phyloP scores from a whole-genome alignment of 2,888 invertebrate species.

The Lithophane leautieri region DNA sequence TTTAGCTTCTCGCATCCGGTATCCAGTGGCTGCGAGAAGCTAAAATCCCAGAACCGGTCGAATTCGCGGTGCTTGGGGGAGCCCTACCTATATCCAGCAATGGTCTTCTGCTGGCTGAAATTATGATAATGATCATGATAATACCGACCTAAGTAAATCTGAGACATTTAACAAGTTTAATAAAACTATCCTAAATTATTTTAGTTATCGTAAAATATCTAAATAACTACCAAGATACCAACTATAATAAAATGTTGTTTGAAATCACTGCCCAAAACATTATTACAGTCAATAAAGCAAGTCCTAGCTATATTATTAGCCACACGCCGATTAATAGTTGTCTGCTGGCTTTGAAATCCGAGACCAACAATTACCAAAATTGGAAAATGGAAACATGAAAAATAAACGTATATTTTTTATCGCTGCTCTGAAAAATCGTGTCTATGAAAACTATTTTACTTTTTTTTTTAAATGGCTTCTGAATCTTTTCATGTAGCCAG shows the following conservation, averaged over 20 bases:
- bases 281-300: not conserved
- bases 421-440: not conserved
- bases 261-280: not conserved
- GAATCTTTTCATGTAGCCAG: conserved; percentile 5
- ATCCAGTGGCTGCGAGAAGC: too few relatives aligned
- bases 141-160: not conserved
- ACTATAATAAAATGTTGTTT: not conserved
- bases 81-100: too few relatives aligned
- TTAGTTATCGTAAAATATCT: too few relatives aligned
- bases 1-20: too few relatives aligned
- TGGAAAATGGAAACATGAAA: conserved; percentile 26
- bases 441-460: conserved; percentile 5
- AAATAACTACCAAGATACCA: not conserved
- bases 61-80: too few relatives aligned
- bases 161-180: not conserved
- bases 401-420: conserved; percentile 21
- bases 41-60: too few relatives aligned
- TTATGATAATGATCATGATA: too few relatives aligned
- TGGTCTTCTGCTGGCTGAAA: too few relatives aligned
- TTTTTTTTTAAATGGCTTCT: conserved; percentile 10
- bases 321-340: conserved; percentile 1
- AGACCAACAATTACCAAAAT: conserved; percentile 35
- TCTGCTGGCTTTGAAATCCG: conserved; percentile 35
- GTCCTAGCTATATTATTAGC: not conserved
- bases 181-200: too few relatives aligned